Evolutionary conservation across 2,797 vertebrate genomes (phyloP).

Genomic region (Rallus crepitans): DNA sequence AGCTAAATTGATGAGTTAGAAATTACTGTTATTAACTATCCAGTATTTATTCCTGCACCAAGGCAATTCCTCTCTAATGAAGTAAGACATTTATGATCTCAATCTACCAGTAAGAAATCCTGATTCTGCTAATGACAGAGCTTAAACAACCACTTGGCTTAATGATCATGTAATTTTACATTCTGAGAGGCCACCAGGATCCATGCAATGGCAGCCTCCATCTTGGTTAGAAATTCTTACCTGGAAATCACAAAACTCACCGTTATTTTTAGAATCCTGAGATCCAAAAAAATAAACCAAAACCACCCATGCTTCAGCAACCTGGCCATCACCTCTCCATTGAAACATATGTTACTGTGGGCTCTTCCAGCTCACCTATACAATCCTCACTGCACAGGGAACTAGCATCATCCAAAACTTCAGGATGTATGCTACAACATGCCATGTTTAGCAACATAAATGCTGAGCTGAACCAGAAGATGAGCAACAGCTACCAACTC

Average conservation of each 20-base stretch:
- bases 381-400: fast-evolving
- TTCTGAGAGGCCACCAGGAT: neutral
- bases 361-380: neutral
- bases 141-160: neutral
- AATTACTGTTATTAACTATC: neutral
- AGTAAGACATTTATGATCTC: neutral
- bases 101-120: neutral
- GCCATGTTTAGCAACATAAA: neutral
- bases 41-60: neutral
- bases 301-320: neutral
- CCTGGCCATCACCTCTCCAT: neutral
- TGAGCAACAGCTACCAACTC: neutral
- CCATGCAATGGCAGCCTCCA: neutral
- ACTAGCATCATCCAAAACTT: neutral
- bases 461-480: neutral
- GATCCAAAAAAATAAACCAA: neutral
- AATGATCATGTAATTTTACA: neutral
- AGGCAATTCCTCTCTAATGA: neutral
- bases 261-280: neutral
- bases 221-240: neutral
- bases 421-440: neutral
- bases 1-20: neutral
- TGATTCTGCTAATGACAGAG: neutral
- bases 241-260: neutral
- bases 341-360: neutral